These are phyloP conservation scores for Mastomys coucha DNA, from an alignment of 2,113 vertebrate species.

Conservation along the genomic window DNA sequence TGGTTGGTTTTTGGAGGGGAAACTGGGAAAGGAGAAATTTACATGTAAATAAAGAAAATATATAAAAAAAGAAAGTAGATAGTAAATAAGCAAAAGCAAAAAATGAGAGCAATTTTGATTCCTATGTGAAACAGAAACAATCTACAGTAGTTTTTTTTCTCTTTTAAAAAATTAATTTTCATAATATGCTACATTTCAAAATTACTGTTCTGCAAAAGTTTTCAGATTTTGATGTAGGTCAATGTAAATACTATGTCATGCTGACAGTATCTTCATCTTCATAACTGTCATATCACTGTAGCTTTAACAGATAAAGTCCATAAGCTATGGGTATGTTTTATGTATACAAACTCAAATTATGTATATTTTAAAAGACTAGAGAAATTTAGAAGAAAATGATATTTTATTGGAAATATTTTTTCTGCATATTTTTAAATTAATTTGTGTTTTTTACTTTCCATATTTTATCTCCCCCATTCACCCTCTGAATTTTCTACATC, in stretches of 20 bases:
- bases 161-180: not conserved
- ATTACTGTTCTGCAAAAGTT: not conserved
- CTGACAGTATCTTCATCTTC: not conserved
- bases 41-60: no score
- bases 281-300: not conserved
- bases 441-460: no score
- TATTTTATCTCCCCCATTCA: no score
- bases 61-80: no score
- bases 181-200: not conserved
- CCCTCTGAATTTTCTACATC: no score
- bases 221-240: not conserved
- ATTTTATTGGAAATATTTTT: no score
- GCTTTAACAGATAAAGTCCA: not conserved
- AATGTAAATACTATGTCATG: no score
- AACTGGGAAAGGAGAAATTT: no score
- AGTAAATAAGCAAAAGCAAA: no score
- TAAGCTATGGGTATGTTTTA: not conserved
- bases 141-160: not conserved
- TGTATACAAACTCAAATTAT: not conserved
- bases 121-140: not conserved
- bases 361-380: not conserved
- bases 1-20: no score
- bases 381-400: not conserved
- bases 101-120: not conserved
- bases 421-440: no score